A percentile compares a stretch with the other conserved stretches of the same genome.
These are phyloP conservation scores for Eubasilissa regina DNA, from an alignment of 1,140 invertebrate genomes.

Conservation along the genomic window DNA sequence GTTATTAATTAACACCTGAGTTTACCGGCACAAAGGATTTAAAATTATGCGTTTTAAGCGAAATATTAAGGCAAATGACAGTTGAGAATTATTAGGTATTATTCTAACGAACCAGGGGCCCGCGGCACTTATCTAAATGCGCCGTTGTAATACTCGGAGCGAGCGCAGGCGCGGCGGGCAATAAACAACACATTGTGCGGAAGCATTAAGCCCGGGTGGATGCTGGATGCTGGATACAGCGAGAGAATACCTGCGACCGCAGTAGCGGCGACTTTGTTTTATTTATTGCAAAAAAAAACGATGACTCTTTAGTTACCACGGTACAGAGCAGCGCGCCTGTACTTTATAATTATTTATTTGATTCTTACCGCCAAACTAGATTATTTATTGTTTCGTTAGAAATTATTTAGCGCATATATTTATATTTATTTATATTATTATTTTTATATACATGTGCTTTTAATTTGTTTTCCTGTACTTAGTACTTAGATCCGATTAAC, in stretches of 20 bases:
- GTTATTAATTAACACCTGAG: constrained; percentile 45
- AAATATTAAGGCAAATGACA: constrained; percentile 51
- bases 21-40: constrained; percentile 42
- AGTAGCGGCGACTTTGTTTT: too few relatives aligned
- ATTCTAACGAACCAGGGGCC: constrained; percentile 39
- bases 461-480: too few relatives aligned
- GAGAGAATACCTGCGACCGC: neutral
- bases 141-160: constrained; percentile 38
- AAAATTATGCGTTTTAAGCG: constrained; percentile 50
- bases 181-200: constrained; percentile 50
- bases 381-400: too few relatives aligned
- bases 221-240: constrained; percentile 10
- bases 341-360: too few relatives aligned
- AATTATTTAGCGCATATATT: too few relatives aligned
- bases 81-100: constrained; percentile 46
- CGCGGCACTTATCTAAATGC: constrained; percentile 40
- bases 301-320: too few relatives aligned
- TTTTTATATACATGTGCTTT: too few relatives aligned
- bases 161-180: constrained; percentile 13
- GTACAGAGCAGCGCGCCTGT: too few relatives aligned
- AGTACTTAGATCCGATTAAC: too few relatives aligned
- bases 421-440: too few relatives aligned
- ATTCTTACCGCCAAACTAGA: too few relatives aligned
- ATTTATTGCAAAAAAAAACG: too few relatives aligned
- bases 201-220: constrained; percentile 21